A percentile compares a stretch with the other conserved stretches of the same genome.
Conservation (phyloP, 2,888 invertebrate genomes). For the Andrena bucephala region DNA sequence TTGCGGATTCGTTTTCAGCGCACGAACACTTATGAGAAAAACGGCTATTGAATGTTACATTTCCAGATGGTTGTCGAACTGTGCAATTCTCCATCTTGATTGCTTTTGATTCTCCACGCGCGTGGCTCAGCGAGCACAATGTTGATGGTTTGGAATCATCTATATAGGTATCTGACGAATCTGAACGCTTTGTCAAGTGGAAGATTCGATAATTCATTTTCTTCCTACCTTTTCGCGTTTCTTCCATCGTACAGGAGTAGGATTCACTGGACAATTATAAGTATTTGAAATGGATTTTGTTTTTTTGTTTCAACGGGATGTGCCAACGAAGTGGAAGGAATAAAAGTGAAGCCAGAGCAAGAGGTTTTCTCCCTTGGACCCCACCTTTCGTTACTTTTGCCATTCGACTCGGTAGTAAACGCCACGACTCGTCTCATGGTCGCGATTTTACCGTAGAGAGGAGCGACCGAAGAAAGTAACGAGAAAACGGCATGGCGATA, state of each 20-base stretch:
- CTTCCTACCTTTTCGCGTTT: no score
- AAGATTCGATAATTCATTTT: no score
- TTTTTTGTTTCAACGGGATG: neutral
- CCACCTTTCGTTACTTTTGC: slow-evolving; percentile 70
- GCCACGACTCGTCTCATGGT: slow-evolving; percentile 73
- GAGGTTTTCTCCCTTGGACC: slow-evolving; percentile 61
- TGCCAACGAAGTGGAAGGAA: slow-evolving; percentile 4
- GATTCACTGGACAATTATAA: no score
- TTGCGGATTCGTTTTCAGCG: no score
- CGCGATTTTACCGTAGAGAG: slow-evolving; percentile 25
- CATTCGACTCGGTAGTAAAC: slow-evolving; percentile 82
- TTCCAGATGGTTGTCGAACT: no score
- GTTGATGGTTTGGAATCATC: neutral
- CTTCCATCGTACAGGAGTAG: no score
- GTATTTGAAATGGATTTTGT: neutral
- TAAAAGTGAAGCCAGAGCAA: slow-evolving; percentile 63
- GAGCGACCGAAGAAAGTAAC: slow-evolving; percentile 24
- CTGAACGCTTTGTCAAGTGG: no score
- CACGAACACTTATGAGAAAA: no score
- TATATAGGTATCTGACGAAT: neutral
- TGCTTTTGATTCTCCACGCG: neutral
- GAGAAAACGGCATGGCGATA: neutral
- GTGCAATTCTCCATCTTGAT: no score
- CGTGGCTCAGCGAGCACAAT: neutral
- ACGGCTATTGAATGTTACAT: no score